phyloP scores from a whole-genome alignment of 2,888 invertebrate genomes.

The Mycalesis mineus region DNA sequence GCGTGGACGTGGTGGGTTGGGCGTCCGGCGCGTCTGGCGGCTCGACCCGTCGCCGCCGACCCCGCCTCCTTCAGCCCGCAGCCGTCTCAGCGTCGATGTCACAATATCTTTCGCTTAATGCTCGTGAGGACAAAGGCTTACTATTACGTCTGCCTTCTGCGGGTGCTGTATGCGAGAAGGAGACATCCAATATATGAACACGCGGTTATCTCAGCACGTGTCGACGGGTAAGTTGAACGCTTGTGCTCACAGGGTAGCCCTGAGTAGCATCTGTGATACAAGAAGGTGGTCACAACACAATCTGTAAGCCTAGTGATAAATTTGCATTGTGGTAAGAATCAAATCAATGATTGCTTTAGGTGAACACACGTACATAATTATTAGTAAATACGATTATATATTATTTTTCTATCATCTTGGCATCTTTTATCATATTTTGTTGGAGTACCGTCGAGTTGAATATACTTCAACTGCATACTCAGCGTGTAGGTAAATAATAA shows the following conservation, averaged over 20 bases:
- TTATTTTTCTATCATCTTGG: slow-evolving; percentile 63
- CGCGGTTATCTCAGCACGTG: slow-evolving; percentile 70
- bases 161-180: slow-evolving; percentile 91
- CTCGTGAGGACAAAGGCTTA: slow-evolving; percentile 79
- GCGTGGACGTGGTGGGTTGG: slow-evolving; percentile 54
- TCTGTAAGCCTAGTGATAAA: slow-evolving; percentile 70
- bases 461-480: slow-evolving; percentile 15
- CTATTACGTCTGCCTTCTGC: slow-evolving; percentile 84
- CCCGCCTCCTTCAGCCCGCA: slow-evolving; percentile 74
- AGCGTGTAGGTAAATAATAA: slow-evolving; percentile 4
- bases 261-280: slow-evolving; percentile 75
- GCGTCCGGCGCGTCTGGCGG: slow-evolving; percentile 50
- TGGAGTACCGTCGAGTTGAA: background rate
- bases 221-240: slow-evolving; percentile 63
- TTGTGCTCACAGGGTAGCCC: slow-evolving; percentile 69
- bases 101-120: slow-evolving; percentile 73
- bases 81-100: slow-evolving; percentile 69
- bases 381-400: slow-evolving; percentile 36
- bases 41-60: slow-evolving; percentile 60
- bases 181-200: slow-evolving; percentile 80
- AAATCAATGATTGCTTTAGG: slow-evolving; percentile 59
- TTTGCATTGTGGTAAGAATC: slow-evolving; percentile 62
- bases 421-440: slow-evolving; percentile 17
- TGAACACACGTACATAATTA: slow-evolving; percentile 50
- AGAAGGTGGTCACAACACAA: slow-evolving; percentile 73